Percentiles rank a stretch among this genome's conserved stretches.
Evolutionary conservation across 2,888 invertebrate genomes (phyloP).

Genomic region (Empis stercorea): DNA sequence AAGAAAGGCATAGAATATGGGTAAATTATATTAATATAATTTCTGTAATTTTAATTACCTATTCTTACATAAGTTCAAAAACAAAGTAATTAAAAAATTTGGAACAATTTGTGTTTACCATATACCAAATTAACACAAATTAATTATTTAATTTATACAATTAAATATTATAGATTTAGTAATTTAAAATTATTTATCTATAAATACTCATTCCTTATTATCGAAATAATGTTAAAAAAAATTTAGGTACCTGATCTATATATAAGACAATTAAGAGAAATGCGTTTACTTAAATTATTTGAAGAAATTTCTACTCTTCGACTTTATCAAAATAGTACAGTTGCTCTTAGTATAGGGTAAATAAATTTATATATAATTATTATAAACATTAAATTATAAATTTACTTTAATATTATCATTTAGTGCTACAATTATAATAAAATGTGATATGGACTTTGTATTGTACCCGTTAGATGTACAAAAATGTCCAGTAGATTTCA

Average conservation of each 20-base stretch:
- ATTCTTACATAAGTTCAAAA: too few relatives aligned
- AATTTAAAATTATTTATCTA: too few relatives aligned
- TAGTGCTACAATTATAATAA: slow-evolving; percentile 50
- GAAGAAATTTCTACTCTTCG: slow-evolving; percentile 50
- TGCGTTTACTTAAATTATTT: slow-evolving; percentile 46
- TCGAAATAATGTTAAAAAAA: background rate
- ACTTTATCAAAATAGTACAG: slow-evolving; percentile 47
- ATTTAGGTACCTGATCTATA: slow-evolving; percentile 47
- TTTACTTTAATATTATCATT: background rate
- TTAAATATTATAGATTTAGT: too few relatives aligned
- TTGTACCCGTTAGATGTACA: slow-evolving; percentile 50
- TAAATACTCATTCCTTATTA: too few relatives aligned
- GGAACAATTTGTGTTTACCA: too few relatives aligned
- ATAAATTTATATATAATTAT: slow-evolving; percentile 11
- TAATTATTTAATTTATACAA: too few relatives aligned
- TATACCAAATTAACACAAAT: too few relatives aligned
- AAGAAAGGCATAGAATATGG: slow-evolving; percentile 22
- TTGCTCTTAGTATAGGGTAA: slow-evolving; percentile 52
- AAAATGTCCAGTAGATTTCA: slow-evolving; percentile 49
- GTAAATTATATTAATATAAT: slow-evolving; percentile 12
- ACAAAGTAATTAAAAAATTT: too few relatives aligned
- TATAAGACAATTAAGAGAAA: slow-evolving; percentile 49
- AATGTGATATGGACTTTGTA: slow-evolving; percentile 53
- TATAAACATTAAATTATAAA: slow-evolving; percentile 4
- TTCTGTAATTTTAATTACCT: too few relatives aligned